Evolutionary conservation across 2,113 vertebrate genomes (phyloP).

Genomic region (Carollia perspicillata): DNA sequence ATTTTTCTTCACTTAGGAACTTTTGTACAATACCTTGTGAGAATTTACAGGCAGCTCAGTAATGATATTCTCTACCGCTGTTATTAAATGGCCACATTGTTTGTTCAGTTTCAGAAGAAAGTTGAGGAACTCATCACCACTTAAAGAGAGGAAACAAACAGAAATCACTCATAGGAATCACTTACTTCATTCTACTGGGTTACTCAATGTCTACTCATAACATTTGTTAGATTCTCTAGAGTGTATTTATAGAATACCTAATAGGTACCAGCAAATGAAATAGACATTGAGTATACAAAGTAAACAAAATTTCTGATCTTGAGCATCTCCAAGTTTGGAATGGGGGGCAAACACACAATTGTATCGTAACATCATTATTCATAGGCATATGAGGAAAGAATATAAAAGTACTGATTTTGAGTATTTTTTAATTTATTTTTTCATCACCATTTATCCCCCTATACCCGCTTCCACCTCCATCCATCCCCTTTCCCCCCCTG

Average conservation of each 20-base stretch:
- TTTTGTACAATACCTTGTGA: slow-evolving; percentile 86
- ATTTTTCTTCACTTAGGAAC: slow-evolving; percentile 12
- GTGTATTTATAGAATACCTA: not conserved
- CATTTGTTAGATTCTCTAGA: slow-evolving; percentile 1
- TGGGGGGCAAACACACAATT: not conserved
- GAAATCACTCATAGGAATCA: slow-evolving; percentile 39
- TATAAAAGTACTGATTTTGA: not conserved
- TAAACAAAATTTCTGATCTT: not conserved
- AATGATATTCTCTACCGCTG: slow-evolving; percentile 85
- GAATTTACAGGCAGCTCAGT: slow-evolving; percentile 85
- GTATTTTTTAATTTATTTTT: too few relatives aligned
- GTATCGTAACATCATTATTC: not conserved
- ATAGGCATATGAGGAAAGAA: not conserved
- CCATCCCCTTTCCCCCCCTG: too few relatives aligned
- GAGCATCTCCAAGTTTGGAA: slow-evolving; percentile 9
- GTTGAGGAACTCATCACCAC: slow-evolving; percentile 89
- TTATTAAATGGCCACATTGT: slow-evolving; percentile 88
- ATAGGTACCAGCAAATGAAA: not conserved
- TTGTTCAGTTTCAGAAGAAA: slow-evolving; percentile 90
- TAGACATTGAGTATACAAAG: not conserved
- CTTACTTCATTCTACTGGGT: slow-evolving; percentile 2
- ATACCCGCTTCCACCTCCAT: too few relatives aligned
- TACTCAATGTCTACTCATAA: not conserved
- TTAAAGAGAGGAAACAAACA: slow-evolving; percentile 78
- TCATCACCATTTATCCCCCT: too few relatives aligned